phyloP scores from a whole-genome alignment of 2,888 invertebrate species.

The Caenorhabditis sp. region DNA sequence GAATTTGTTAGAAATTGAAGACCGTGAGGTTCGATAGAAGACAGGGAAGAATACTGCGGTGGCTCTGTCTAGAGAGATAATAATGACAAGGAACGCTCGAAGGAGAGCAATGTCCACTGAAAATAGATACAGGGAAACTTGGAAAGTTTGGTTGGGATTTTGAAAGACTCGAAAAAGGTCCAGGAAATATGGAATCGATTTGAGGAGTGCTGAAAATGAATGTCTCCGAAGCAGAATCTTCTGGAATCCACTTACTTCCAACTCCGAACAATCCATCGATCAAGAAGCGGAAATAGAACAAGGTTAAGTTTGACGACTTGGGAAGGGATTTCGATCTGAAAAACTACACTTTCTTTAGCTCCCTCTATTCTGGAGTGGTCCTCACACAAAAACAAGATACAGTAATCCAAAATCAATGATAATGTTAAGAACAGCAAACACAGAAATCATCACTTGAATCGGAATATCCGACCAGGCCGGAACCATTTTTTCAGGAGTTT shows the following conservation, averaged over 20 bases:
- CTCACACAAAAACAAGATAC: background rate
- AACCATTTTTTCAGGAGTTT: no score
- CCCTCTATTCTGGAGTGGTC: background rate
- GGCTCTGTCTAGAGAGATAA: background rate
- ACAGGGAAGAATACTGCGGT: background rate
- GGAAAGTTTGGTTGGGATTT: background rate
- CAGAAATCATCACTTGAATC: background rate
- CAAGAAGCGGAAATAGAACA: background rate
- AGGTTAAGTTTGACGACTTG: background rate
- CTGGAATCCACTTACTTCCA: background rate
- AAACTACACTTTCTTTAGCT: background rate
- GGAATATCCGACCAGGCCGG: background rate
- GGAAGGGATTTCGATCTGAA: background rate
- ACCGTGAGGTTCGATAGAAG: background rate
- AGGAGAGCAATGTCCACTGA: no score
- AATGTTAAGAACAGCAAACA: background rate
- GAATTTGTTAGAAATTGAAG: no score
- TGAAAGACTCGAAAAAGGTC: no score
- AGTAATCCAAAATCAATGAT: background rate
- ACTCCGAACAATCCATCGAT: background rate
- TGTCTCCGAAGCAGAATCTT: background rate
- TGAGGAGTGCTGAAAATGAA: background rate
- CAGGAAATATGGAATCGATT: background rate
- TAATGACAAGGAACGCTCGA: background rate
- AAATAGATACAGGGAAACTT: background rate